These are phyloP conservation scores for Lepisosteus osseus DNA, from an alignment of 2,113 vertebrate species.

Conservation along the genomic window DNA sequence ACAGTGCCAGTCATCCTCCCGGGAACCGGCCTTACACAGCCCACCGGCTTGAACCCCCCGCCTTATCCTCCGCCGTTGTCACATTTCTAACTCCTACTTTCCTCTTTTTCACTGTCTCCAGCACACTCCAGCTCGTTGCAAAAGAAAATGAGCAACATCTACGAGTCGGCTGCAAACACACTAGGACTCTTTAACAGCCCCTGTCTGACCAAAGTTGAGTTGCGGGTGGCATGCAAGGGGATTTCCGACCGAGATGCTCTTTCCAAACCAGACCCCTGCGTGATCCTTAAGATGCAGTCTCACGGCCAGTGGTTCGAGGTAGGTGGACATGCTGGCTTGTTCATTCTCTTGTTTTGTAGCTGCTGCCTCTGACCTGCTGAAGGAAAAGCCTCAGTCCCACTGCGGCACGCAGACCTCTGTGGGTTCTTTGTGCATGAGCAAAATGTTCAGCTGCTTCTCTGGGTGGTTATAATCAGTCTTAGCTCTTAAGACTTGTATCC, in stretches of 20 bases:
- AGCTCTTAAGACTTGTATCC: no score
- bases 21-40: neutral
- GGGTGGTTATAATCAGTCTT: no score
- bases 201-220: slow-evolving; percentile 92
- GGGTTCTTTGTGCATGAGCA: no score
- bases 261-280: slow-evolving; percentile 91
- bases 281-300: slow-evolving; percentile 93
- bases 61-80: no score
- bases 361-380: no score
- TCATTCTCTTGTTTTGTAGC: neutral
- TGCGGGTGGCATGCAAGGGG: slow-evolving; percentile 86
- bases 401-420: no score
- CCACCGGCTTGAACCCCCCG: neutral
- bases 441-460: no score
- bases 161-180: slow-evolving; percentile 89
- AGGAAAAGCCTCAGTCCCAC: no score
- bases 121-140: slow-evolving; percentile 22
- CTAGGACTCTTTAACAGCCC: slow-evolving; percentile 89
- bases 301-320: slow-evolving; percentile 97
- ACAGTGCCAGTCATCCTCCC: neutral
- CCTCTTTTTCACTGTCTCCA: slow-evolving; percentile 2
- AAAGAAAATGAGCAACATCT: slow-evolving; percentile 90
- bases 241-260: slow-evolving; percentile 90
- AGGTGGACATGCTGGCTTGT: slow-evolving; percentile 31
- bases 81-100: neutral